A percentile compares a stretch with the other conserved stretches of the same genome.
Conservation (phyloP, 2,888 invertebrate genomes). For the Agrypnus murinus region DNA sequence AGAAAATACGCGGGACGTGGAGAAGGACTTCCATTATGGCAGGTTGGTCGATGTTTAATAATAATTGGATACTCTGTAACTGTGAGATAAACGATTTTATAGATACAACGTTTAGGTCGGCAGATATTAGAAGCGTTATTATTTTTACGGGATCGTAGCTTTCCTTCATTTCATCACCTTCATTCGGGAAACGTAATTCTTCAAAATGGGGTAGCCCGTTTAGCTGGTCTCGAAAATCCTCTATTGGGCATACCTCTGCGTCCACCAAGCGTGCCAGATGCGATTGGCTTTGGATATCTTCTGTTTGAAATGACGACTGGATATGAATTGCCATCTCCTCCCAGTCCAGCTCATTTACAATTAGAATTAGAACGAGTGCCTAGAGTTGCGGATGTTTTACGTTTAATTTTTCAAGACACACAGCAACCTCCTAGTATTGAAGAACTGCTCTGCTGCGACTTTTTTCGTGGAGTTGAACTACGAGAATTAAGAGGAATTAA, state of each 20-base stretch:
- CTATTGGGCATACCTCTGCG: conserved; percentile 83
- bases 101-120: conserved; percentile 90
- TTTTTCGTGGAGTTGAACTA: conserved; percentile 91
- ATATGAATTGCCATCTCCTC: conserved; percentile 84
- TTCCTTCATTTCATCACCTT: conserved; percentile 89
- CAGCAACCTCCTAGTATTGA: conserved; percentile 86
- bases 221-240: conserved; percentile 91
- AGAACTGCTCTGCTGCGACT: conserved; percentile 86
- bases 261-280: conserved; percentile 75
- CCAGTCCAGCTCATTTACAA: conserved; percentile 82
- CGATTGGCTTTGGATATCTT: conserved; percentile 86
- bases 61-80: too few relatives aligned
- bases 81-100: conserved; percentile 69
- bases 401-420: conserved; percentile 71
- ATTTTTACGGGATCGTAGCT: conserved; percentile 90
- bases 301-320: conserved; percentile 95
- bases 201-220: conserved; percentile 92
- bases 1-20: conserved; percentile 63
- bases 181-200: conserved; percentile 94
- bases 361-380: conserved; percentile 82
- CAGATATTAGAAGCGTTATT: conserved; percentile 91
- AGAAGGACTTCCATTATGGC: conserved; percentile 65
- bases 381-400: conserved; percentile 73
- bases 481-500: conserved; percentile 90
- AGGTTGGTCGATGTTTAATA: conserved; percentile 56